Evolutionary conservation across 2,113 vertebrate species (phyloP).

Genomic region (Percopsis transmontana): DNA sequence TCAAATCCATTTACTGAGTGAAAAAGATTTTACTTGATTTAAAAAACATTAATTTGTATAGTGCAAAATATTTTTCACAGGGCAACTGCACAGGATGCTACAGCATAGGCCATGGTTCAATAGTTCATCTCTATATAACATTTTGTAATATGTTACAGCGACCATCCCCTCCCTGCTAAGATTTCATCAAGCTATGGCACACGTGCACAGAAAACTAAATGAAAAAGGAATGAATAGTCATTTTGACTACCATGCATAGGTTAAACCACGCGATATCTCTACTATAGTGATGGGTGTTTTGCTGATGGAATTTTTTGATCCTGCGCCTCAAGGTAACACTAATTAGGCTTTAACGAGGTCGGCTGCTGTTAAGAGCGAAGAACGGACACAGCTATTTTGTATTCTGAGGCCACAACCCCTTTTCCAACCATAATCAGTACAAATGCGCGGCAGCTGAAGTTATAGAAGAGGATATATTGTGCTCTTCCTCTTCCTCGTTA

Average conservation of each 20-base stretch:
- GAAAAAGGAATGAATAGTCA: not conserved
- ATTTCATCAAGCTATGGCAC: not conserved
- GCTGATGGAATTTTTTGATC: constrained; percentile 57
- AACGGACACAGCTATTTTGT: constrained; percentile 44
- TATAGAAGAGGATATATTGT: constrained; percentile 32
- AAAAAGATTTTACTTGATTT: not conserved
- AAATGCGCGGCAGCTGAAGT: constrained; percentile 30
- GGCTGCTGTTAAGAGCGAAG: constrained; percentile 40
- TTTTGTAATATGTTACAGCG: too few species aligned
- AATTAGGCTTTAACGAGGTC: constrained; percentile 73
- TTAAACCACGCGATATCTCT: constrained; percentile 29
- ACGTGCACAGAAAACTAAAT: not conserved
- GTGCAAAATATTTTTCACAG: too few species aligned
- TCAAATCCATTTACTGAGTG: not conserved
- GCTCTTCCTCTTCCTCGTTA: constrained; percentile 28
- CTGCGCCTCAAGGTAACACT: constrained; percentile 52
- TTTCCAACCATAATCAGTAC: constrained; percentile 32
- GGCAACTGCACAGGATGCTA: too few species aligned
- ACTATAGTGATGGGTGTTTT: constrained; percentile 41
- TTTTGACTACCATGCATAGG: not conserved
- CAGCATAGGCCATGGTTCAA: too few species aligned
- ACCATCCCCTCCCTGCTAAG: too few species aligned
- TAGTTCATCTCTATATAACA: too few species aligned
- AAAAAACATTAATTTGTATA: too few species aligned
- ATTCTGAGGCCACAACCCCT: constrained; percentile 35